These are phyloP conservation scores for Spatula versicolor DNA, from an alignment of 2,797 vertebrate species.

Conservation along the genomic window DNA sequence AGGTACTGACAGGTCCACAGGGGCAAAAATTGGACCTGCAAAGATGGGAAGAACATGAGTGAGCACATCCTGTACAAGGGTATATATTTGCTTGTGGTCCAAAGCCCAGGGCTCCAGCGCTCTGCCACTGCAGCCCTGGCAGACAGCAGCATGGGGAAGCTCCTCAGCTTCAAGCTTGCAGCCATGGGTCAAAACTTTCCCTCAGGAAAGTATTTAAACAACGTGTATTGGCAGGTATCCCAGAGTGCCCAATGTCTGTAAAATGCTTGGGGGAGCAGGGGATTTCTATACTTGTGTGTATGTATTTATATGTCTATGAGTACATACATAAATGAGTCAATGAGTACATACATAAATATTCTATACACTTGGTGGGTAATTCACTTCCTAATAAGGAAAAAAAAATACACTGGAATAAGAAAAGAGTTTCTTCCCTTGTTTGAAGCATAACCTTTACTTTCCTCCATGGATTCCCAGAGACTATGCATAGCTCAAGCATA, in stretches of 20 bases:
- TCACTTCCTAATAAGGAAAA: neutral
- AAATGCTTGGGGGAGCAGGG: neutral
- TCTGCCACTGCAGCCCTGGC: neutral
- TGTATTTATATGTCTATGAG: neutral
- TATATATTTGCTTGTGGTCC: neutral
- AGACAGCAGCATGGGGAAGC: neutral
- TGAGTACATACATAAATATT: neutral
- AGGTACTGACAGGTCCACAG: neutral
- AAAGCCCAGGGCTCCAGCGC: neutral
- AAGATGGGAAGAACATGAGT: neutral
- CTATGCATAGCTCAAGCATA: neutral
- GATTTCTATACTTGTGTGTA: neutral
- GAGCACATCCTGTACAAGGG: rapidly evolving
- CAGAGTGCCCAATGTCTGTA: neutral
- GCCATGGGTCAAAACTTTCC: neutral
- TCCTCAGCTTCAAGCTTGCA: neutral
- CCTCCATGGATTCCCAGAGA: neutral
- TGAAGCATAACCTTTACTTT: neutral
- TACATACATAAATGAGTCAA: neutral
- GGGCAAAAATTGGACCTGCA: neutral
- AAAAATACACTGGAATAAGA: neutral
- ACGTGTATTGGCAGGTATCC: neutral
- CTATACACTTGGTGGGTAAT: neutral
- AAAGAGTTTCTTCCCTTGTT: neutral
- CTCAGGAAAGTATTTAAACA: neutral